Percentiles rank a stretch among this genome's conserved stretches.
Evolutionary conservation across 2,113 vertebrate genomes (phyloP).

Genomic region (Raja brachyura): DNA sequence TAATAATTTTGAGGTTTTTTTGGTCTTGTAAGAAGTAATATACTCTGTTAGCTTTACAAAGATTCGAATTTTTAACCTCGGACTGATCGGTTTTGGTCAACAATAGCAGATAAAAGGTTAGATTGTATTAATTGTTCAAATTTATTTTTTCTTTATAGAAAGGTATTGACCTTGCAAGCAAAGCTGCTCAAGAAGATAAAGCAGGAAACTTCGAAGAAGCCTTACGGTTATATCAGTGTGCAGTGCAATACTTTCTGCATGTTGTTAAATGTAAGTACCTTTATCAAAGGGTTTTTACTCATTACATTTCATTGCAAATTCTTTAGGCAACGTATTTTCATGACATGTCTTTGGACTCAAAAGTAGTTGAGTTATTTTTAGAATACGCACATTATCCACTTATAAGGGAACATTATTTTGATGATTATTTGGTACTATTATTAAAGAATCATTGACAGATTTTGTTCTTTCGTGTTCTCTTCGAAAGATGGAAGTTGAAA

Average conservation of each 20-base stretch:
- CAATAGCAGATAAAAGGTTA: not conserved
- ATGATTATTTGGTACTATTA: too few species aligned
- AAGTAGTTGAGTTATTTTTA: not conserved
- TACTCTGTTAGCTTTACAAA: not conserved
- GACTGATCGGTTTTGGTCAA: not conserved
- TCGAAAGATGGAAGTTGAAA: too few species aligned
- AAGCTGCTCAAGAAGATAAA: conserved; percentile 85
- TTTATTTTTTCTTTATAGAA: conserved; percentile 65
- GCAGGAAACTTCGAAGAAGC: conserved; percentile 87
- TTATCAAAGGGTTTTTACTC: not conserved
- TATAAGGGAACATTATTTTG: too few species aligned
- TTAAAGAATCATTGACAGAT: too few species aligned
- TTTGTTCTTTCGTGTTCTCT: too few species aligned
- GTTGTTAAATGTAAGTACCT: conserved; percentile 81
- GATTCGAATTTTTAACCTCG: not conserved
- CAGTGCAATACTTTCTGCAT: conserved; percentile 89
- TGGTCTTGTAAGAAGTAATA: not conserved
- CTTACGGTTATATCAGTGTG: conserved; percentile 78
- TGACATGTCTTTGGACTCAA: not conserved
- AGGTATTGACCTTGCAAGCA: conserved; percentile 83
- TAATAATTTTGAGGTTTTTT: not conserved
- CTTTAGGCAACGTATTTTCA: too few species aligned
- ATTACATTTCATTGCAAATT: not conserved
- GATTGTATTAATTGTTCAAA: not conserved
- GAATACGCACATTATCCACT: not conserved